Evolutionary conservation across 1,140 invertebrate species (phyloP).

Genomic region (Calephelis virginiensis): DNA sequence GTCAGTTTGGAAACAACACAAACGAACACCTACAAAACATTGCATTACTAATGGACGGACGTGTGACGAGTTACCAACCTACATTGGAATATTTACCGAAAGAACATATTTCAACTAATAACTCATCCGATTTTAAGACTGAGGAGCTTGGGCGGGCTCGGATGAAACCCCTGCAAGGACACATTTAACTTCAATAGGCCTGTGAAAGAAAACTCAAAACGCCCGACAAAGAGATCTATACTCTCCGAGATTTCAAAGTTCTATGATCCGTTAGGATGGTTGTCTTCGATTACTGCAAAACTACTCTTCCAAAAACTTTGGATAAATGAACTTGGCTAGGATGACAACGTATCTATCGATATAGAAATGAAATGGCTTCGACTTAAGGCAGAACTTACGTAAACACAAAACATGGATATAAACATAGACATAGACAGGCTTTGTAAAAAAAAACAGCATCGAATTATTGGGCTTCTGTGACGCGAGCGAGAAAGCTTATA

Average conservation of each 20-base stretch:
- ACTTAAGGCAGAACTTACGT: constrained; percentile 31
- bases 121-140: constrained; percentile 30
- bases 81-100: background rate
- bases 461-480: constrained; percentile 49
- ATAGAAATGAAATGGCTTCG: constrained; percentile 35
- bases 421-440: constrained; percentile 32
- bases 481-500: constrained; percentile 38
- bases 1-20: constrained; percentile 32
- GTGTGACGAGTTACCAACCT: constrained; percentile 38
- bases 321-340: constrained; percentile 47
- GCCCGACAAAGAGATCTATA: constrained; percentile 35
- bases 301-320: constrained; percentile 64
- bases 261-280: constrained; percentile 54
- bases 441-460: constrained; percentile 19
- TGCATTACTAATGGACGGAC: constrained; percentile 32
- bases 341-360: constrained; percentile 40
- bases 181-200: constrained; percentile 33
- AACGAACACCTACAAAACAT: constrained; percentile 30
- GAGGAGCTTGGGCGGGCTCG: constrained; percentile 41
- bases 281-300: constrained; percentile 57
- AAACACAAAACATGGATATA: constrained; percentile 36
- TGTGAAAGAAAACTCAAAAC: constrained; percentile 16
- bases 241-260: constrained; percentile 48
- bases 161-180: constrained; percentile 39
- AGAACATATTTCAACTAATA: constrained; percentile 12